Conservation (phyloP, 2,113 vertebrate species). For the Tautogolabrus adspersus region DNA sequence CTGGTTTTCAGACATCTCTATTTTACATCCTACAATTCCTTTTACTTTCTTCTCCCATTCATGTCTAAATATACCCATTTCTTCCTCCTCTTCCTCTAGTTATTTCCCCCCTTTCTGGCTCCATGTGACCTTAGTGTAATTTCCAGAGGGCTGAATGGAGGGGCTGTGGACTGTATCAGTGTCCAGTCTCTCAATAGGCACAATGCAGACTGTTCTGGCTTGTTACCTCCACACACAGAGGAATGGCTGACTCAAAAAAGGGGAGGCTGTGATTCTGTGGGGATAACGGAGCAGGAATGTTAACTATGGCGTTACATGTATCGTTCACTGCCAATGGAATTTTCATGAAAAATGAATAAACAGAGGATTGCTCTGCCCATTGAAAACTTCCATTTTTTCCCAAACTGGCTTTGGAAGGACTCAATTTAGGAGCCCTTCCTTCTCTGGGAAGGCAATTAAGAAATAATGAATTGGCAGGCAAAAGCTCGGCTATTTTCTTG, state of each 20-base stretch:
- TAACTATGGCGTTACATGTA: constrained; percentile 45
- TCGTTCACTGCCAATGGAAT: not conserved
- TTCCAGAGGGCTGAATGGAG: constrained; percentile 70
- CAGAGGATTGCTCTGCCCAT: not conserved
- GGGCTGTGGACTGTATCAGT: constrained; percentile 56
- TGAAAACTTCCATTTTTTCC: not conserved
- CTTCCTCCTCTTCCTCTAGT: constrained; percentile 24
- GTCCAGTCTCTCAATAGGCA: constrained; percentile 75
- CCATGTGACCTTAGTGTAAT: constrained; percentile 59
- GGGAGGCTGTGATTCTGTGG: constrained; percentile 54
- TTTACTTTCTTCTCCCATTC: constrained; percentile 20
- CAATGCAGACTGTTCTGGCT: constrained; percentile 82
- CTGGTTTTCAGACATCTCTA: constrained; percentile 11
- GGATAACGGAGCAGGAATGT: constrained; percentile 58
- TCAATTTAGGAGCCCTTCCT: not conserved
- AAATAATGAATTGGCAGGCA: not conserved
- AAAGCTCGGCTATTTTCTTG: not conserved
- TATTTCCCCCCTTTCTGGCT: constrained; percentile 21
- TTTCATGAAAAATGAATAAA: constrained; percentile 29
- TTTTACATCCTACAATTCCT: constrained; percentile 27
- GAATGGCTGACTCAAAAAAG: constrained; percentile 79
- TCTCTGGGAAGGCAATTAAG: not conserved
- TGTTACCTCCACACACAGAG: constrained; percentile 74
- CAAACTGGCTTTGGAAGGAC: not conserved
- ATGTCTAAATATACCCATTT: constrained; percentile 14